Evolutionary conservation across 1,140 invertebrate species (phyloP).

Genomic region (Liolophura sinensis): DNA sequence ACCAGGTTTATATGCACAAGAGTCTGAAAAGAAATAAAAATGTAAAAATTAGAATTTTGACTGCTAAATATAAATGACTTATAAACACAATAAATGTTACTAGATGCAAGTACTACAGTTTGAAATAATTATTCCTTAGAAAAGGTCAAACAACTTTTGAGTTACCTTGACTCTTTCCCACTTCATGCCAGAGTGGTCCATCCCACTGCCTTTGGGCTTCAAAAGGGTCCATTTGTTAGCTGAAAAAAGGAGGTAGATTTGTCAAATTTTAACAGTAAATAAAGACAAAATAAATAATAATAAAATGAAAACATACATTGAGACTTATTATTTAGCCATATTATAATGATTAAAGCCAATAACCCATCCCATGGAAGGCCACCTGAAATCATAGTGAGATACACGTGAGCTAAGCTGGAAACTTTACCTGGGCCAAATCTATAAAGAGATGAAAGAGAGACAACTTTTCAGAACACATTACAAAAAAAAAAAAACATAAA

Average conservation of each 20-base stretch:
- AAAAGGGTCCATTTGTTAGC: constrained; percentile 40
- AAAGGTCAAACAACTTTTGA: not conserved
- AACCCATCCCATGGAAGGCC: not conserved
- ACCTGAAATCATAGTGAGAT: not conserved
- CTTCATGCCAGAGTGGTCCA: constrained; percentile 49
- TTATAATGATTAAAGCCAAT: not conserved
- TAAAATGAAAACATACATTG: no score
- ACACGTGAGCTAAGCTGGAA: no score
- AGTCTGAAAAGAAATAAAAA: constrained; percentile 32
- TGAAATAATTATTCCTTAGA: not conserved
- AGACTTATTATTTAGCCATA: not conserved
- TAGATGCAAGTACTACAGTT: not conserved
- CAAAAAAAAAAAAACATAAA: no score
- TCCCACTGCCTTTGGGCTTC: constrained; percentile 43
- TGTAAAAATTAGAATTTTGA: constrained; percentile 1
- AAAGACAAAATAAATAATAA: no score
- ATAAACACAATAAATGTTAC: no score
- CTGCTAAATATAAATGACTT: not conserved
- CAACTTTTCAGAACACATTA: no score
- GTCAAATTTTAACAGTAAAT: no score
- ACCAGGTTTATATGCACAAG: constrained; percentile 46
- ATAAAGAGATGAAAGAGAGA: no score
- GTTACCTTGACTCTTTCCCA: constrained; percentile 57
- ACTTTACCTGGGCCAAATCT: not conserved
- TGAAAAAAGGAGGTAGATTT: constrained; percentile 10